Base-by-base conservation (phyloP, 35 echinoderm and acorn worm genomes). In the Ophioderma brevispina region DNA sequence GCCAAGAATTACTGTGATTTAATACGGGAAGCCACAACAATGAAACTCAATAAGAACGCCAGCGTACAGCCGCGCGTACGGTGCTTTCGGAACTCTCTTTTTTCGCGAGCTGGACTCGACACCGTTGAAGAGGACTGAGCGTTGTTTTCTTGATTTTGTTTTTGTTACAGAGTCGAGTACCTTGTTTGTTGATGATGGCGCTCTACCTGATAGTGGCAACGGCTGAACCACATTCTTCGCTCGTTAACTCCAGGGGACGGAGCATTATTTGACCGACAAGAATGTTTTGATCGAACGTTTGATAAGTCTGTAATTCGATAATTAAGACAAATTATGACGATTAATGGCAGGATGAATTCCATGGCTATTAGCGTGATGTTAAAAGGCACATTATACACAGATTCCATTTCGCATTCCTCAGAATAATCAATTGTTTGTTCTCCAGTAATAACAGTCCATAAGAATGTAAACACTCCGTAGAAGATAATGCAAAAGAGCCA, bases 351-450 rank as follows among this genome's bases (percentile, higher is more conserved):
- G 1, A 93, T 38, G 56, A 93, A 93, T 76, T 87, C 91, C 41
- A 93, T 37, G 34, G 37, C 0, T 36, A 87, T 87, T 1, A 82
- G 63, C 10, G 88, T 32, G 8, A 88, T 17, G 8, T 39, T 88
- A 40, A 80, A 82, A 41, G n/a, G 1, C 3, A 93, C 13, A 49
- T 87, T 88, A 31, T 79, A 32, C 2, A 87, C 23, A 23, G 50
- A 79, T 23, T 93, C 91, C 78, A 93, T 82, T 81, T 93, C 91
- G 88, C 91, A 93, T 23, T 87, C 59, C 64, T 32, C 55, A 0
- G 76, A 40, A 34, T 87, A 88, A 33, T 93, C 84, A 49, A 93
- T 36, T 5, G 23, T 33, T 36, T 19, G 49, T 75, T 86, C 76
- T 40, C 84, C 50, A 6, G 19, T 84, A 39, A 50, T 13, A 78